Base-by-base conservation (phyloP, 2,797 vertebrate genomes). In the Tinamus major region DNA sequence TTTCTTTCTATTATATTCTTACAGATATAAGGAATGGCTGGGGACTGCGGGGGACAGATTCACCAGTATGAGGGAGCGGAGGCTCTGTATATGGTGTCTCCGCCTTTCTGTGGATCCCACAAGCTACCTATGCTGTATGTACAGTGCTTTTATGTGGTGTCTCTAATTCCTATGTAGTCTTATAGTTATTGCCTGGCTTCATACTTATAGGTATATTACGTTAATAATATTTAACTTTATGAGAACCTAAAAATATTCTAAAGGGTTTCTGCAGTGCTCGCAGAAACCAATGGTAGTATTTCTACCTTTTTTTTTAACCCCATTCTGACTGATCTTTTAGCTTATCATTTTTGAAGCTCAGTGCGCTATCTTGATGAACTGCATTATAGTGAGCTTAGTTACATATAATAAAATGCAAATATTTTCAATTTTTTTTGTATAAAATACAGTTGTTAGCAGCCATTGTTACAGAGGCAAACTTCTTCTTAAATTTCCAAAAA, bases 1-100 rank as follows among this genome's bases (percentile, higher is more conserved):
- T 80, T 90, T 92, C 68, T 94, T 90, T 94, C 67, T 95, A 61
- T 90, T 69, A 71, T 59, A 78, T 85, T 68, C 31, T 90, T 94
- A 62, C 72, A 94, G 82, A 78, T 83, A 44, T 63, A 81, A 90
- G 85, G 58, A 94, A 55, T 56, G 23, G 27, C 77, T 83, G 88
- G 49, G 78, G 61, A 55, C 70, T 93, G 2, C 17, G 39, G 55
- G 65, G 70, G 23, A 68, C 70, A 85, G 55, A 46, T 86, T 59
- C 46, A 85, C 39, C 80, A 71, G 67, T 69, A 21, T 67, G 77
- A 91, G 67, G 33, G 68, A 92, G 27, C 13, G 8, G 77, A 93
- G 49, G 39, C 70, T 93, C 76, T 85, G 2, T 84, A 14, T 79
- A 5, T 88, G 81, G 76, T 92, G 3, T 89, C 71, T 82, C 35